These are phyloP conservation scores for Grapholita molesta DNA, from an alignment of 1,140 invertebrate species.

Conservation along the genomic window DNA sequence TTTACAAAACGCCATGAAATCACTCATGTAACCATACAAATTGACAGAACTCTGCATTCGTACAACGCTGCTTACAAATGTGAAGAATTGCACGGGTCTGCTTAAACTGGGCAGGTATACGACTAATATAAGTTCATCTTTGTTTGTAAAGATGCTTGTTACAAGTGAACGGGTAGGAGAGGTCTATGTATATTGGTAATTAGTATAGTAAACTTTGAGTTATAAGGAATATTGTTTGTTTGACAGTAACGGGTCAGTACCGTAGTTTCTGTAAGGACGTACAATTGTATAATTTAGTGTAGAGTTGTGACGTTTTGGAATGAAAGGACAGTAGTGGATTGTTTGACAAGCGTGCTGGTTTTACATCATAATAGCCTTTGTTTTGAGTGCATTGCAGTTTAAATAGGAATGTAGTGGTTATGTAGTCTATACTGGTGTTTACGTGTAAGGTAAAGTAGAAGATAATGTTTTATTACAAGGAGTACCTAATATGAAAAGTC, in stretches of 20 bases:
- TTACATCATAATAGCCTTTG: slow-evolving; percentile 8
- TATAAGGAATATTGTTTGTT: neutral
- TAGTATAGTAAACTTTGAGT: neutral
- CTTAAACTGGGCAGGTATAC: neutral
- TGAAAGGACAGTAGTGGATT: neutral
- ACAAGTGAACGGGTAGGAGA: neutral
- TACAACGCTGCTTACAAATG: neutral
- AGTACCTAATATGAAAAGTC: no score
- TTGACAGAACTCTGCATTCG: neutral
- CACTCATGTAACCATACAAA: neutral
- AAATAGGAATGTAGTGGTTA: neutral
- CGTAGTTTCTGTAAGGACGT: no score
- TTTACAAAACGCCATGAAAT: slow-evolving; percentile 10
- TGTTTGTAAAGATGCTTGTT: neutral
- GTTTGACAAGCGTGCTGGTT: neutral
- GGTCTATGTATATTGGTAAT: neutral
- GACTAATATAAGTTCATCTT: neutral
- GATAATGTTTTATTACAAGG: no score
- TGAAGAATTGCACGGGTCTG: neutral
- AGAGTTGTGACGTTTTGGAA: neutral
- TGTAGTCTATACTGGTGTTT: neutral
- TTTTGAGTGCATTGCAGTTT: neutral
- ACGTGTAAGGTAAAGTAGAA: neutral
- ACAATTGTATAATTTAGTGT: neutral
- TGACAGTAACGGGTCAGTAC: neutral